These are phyloP conservation scores for Ericerus pela DNA, from an alignment of 1,140 invertebrate species.

Conservation along the genomic window DNA sequence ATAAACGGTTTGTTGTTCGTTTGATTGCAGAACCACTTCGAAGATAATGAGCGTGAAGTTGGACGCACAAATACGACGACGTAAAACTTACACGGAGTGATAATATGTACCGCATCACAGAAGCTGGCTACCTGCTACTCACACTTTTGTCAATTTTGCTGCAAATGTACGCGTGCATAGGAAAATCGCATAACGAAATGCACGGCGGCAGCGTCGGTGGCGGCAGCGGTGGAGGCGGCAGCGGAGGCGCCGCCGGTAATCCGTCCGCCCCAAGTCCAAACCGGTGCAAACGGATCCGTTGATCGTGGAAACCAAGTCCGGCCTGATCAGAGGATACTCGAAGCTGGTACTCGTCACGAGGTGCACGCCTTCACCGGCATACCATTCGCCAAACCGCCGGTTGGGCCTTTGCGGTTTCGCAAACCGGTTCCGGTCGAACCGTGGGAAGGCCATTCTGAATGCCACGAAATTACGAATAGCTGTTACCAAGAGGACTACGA, in stretches of 20 bases:
- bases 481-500: slow-evolving; percentile 75
- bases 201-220: not conserved
- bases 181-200: slow-evolving; percentile 2
- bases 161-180: too few species aligned
- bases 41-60: too few species aligned
- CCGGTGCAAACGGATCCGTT: slow-evolving; percentile 44
- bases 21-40: too few species aligned
- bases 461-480: slow-evolving; percentile 59
- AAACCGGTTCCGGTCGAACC: slow-evolving; percentile 67
- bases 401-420: slow-evolving; percentile 68
- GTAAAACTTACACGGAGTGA: too few species aligned
- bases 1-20: too few species aligned
- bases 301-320: slow-evolving; percentile 62
- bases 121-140: too few species aligned
- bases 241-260: too few species aligned
- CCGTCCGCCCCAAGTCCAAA: not conserved
- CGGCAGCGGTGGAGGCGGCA: not conserved
- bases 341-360: slow-evolving; percentile 57
- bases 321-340: slow-evolving; percentile 56
- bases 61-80: too few species aligned
- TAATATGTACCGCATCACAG: too few species aligned
- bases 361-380: slow-evolving; percentile 86
- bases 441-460: slow-evolving; percentile 70
- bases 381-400: slow-evolving; percentile 76
- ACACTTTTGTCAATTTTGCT: not conserved